Evolutionary conservation across 2,113 vertebrate genomes (phyloP).

Genomic region (Mobula birostris): DNA sequence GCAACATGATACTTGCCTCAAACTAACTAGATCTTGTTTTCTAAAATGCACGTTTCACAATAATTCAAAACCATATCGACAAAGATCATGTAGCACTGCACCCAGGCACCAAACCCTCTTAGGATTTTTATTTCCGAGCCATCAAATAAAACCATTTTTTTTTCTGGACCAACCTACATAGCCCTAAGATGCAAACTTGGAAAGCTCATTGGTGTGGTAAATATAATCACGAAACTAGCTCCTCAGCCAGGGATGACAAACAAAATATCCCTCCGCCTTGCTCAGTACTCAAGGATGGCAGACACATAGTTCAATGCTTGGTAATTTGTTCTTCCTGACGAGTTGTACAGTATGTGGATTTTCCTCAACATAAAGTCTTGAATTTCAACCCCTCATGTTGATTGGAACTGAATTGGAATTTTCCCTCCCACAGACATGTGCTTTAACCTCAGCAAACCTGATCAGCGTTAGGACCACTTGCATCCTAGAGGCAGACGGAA

Average conservation of each 20-base stretch:
- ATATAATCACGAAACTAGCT: not conserved
- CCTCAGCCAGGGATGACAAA: not conserved
- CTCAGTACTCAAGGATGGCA: not conserved
- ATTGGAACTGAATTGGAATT: not conserved
- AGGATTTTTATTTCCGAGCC: not conserved
- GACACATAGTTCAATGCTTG: not conserved
- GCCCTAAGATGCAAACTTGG: not conserved
- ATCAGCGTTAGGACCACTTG: not conserved
- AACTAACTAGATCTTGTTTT: not conserved
- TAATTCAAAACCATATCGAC: not conserved
- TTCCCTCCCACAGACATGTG: not conserved
- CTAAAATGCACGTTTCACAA: not conserved
- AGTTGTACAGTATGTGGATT: not conserved
- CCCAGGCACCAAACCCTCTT: not conserved
- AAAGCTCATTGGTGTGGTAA: not conserved
- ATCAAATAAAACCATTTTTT: not conserved
- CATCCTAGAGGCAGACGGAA: not conserved
- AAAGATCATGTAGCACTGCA: not conserved
- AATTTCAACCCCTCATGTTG: not conserved
- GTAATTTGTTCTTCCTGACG: not conserved
- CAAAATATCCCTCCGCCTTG: not conserved
- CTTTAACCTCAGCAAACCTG: not conserved
- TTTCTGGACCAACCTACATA: not conserved
- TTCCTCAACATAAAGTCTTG: not conserved
- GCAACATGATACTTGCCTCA: not conserved